Conservation (phyloP, 2,797 vertebrate genomes). For the Vireo griseus region DNA sequence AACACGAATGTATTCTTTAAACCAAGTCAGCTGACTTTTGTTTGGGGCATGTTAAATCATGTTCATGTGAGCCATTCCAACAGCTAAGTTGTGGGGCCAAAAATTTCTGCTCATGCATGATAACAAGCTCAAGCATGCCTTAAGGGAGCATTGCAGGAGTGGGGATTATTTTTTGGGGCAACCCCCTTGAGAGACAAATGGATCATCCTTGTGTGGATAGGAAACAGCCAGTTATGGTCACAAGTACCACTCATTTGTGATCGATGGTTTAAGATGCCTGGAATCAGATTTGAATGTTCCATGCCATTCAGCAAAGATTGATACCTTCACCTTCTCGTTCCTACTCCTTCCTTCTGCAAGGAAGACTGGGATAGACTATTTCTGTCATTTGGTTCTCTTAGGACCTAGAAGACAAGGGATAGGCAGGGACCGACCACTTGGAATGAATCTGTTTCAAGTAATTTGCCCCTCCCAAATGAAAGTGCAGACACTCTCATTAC, state of each 20-base stretch:
- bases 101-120: background rate
- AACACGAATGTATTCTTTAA: background rate
- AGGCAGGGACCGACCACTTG: background rate
- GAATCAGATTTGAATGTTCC: background rate
- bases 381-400: background rate
- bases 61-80: background rate
- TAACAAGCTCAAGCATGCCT: background rate
- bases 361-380: background rate
- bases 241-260: background rate
- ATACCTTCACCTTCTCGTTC: background rate
- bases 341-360: background rate
- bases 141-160: background rate
- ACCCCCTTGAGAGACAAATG: background rate
- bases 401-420: background rate
- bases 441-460: background rate
- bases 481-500: background rate
- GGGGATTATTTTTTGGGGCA: background rate
- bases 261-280: background rate
- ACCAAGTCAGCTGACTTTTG: background rate
- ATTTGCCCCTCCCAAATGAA: background rate
- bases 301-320: background rate
- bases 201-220: background rate
- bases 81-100: background rate
- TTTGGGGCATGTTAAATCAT: background rate
- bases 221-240: background rate